Evolutionary conservation across 2,888 invertebrate species (phyloP).

Genomic region (Tipula confusa): DNA sequence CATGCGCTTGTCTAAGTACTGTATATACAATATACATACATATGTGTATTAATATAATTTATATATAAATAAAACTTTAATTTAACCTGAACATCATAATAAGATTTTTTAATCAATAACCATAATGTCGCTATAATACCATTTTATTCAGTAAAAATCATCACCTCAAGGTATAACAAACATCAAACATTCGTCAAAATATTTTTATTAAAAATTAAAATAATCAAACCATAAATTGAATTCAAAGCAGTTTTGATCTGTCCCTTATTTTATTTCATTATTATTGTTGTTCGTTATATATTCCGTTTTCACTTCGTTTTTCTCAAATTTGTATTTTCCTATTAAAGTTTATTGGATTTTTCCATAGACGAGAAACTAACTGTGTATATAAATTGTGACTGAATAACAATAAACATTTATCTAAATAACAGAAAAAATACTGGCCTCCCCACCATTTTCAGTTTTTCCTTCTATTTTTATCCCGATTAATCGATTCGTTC

Average conservation of each 20-base stretch:
- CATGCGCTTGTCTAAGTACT: too few species aligned
- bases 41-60: too few species aligned
- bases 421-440: not conserved
- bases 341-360: conserved; percentile 9
- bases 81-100: not conserved
- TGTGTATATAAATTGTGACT: conserved; percentile 6
- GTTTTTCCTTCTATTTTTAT: not conserved
- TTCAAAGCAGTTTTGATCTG: conserved; percentile 8
- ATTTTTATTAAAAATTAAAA: conserved; percentile 25
- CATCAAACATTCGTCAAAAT: conserved; percentile 20
- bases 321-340: not conserved
- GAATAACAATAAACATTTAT: conserved; percentile 20
- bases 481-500: conserved; percentile 8
- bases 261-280: conserved; percentile 12
- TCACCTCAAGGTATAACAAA: conserved; percentile 6
- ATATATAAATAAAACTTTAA: not conserved
- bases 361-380: not conserved
- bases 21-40: too few species aligned
- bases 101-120: not conserved
- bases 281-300: not conserved
- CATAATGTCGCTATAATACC: not conserved
- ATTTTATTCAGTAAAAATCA: not conserved
- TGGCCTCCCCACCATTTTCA: not conserved
- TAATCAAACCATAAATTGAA: conserved; percentile 25
- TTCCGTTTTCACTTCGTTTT: not conserved